Evolutionary conservation across 2,888 invertebrate genomes (phyloP), one percentile per base, ranked within the genome.

Genomic region (Linnaemya tessellans): DNA sequence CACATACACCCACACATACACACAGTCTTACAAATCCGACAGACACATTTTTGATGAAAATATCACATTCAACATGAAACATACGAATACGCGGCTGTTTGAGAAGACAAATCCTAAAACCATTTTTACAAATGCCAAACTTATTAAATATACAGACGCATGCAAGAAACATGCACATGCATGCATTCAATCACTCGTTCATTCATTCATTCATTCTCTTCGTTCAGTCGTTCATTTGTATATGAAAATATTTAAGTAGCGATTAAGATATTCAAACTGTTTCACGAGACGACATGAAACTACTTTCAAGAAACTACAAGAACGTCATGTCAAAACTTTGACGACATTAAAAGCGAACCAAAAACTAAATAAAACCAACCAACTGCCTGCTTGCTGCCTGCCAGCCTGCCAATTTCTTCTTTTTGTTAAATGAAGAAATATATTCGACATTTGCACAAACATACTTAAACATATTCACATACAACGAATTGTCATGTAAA

Each of bases 251-350:
- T 10, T 77, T 80, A 75, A 80, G 75, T 73, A 43, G 30, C 67
- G 80, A 84, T 84, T 80, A 77, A 84, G 84, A 80, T 80, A 84
- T 84, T 84, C 80, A 80, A 80, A 84, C 80, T 70, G 78, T 78
- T 80, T 58, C 46, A 73, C 73, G 51, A 80, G 87, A 82, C 81
- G 90, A 90, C 90, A 90, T 89, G 89, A 89, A 91, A 89, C 90
- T 89, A 89, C 91, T 91, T 89, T 90, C 89, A 90, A 87, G 78
- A 87, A 88, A 89, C 89, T 89, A 90, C 77, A 86, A 84, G 80
- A 83, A 80, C 71, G 89, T 87, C 89, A 89, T 90, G 90, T 90
- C 91, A 90, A 89, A 90, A 91, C 86, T 90, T 90, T 88, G 88
- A 88, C 88, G 90, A 89, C 91, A 88, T 88, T 87, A 86, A 88